Evolutionary conservation across 2,888 invertebrate species (phyloP), one percentile per base, ranked within the genome.

Genomic region (Acleris laterana): DNA sequence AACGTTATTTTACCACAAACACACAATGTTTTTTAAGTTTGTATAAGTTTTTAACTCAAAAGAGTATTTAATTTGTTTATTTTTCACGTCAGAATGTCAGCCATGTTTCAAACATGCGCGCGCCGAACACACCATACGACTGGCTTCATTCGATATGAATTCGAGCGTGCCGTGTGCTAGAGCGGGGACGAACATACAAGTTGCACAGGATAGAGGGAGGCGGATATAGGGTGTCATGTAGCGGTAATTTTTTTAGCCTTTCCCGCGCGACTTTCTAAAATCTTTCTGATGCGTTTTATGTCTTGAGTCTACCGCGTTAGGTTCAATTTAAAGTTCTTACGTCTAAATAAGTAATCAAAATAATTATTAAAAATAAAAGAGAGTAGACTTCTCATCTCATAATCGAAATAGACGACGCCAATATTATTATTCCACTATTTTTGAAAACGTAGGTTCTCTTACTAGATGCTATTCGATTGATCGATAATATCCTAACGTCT

Each of bases 241-340:
- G 91, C 92, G 92, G 91, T 91, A 90, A 77, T 87, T 87, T 93
- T 88, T 92, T 90, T 88, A 86, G 83, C 89, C 90, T 89, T 90
- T 91, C 88, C 85, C 85, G 85, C 85, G 82, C 87, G 83, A 91
- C 92, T 93, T 93, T 93, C 92, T 93, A 93, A 90, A 90, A 85
- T 82, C 81, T 81, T 81, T 80, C 80, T 38, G 81, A 86, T 82
- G 82, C 82, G 81, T 81, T 80, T 77, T 85, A 79, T 74, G 73
- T 82, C 78, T 80, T 84, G 74, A 71, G 71, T 77, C 80, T 80
- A 81, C 80, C 77, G 71, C 74, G 61, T 65, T 77, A 69, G 76
- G 58, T 19, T 32, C 38, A 38, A 16, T 58, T 59, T 63, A 1
- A 25, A 0, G 32, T 66, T 6, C 1, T 22, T 6, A n/a, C 42